Percentiles rank a stretch among this genome's conserved stretches.
Evolutionary conservation across 1,140 invertebrate species (phyloP).

Genomic region (Chrysoperla carnea): DNA sequence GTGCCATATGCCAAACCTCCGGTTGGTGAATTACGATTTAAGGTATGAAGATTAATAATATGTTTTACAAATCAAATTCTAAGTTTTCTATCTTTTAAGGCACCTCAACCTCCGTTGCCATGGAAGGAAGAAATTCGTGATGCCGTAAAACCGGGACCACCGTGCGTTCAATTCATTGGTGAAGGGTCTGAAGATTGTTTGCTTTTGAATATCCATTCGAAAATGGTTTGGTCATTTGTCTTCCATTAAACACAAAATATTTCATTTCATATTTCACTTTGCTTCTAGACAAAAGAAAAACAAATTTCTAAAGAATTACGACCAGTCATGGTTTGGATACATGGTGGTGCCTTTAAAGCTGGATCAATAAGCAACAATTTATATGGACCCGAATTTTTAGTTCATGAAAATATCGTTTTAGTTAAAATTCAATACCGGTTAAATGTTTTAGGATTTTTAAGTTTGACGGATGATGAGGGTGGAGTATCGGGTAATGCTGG

Average conservation of each 20-base stretch:
- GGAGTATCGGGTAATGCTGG: constrained; percentile 39
- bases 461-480: constrained; percentile 19
- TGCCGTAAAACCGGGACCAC: constrained; percentile 26
- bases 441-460: constrained; percentile 22
- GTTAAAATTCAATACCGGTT: constrained; percentile 28
- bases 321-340: constrained; percentile 46
- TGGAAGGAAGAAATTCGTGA: constrained; percentile 32
- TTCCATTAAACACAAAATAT: background rate
- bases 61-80: constrained; percentile 1
- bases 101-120: constrained; percentile 27
- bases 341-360: constrained; percentile 36
- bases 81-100: constrained; percentile 17
- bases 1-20: constrained; percentile 58
- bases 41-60: constrained; percentile 11
- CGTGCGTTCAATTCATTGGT: constrained; percentile 8
- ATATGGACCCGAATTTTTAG: constrained; percentile 38
- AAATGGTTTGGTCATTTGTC: background rate
- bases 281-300: constrained; percentile 9
- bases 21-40: constrained; percentile 41
- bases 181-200: background rate
- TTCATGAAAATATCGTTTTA: constrained; percentile 31
- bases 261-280: background rate
- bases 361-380: constrained; percentile 31
- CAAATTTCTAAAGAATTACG: constrained; percentile 8
- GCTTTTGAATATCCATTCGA: background rate